These are phyloP conservation scores for Pagetopsis macropterus DNA, from an alignment of 2,797 vertebrate species.

Conservation along the genomic window DNA sequence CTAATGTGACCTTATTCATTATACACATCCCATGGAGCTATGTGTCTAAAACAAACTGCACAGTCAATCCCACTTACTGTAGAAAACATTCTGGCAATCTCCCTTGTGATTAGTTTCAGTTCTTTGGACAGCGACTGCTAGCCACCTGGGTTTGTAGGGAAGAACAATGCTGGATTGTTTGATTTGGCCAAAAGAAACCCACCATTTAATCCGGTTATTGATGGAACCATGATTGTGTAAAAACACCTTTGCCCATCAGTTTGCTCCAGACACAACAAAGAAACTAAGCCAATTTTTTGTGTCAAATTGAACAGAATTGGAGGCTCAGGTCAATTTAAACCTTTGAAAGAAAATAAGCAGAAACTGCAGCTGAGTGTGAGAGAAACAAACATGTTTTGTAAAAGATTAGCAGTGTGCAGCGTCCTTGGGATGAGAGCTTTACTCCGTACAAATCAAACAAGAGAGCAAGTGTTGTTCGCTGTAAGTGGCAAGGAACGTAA, in stretches of 20 bases:
- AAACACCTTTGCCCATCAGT: slow-evolving; percentile 13
- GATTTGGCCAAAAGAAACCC: neutral
- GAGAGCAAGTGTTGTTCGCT: neutral
- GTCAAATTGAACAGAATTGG: slow-evolving; percentile 34
- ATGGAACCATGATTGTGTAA: slow-evolving; percentile 5
- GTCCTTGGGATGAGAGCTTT: neutral
- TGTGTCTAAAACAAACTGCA: neutral
- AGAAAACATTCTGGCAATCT: too few species aligned
- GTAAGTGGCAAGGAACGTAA: neutral
- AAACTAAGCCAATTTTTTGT: slow-evolving; percentile 13
- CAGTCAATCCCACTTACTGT: neutral
- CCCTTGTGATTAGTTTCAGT: neutral
- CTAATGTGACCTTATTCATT: slow-evolving; percentile 2
- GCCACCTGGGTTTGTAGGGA: neutral
- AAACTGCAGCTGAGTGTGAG: slow-evolving; percentile 2
- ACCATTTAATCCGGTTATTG: slow-evolving; percentile 16
- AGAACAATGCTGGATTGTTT: slow-evolving; percentile 1
- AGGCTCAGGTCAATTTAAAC: slow-evolving; percentile 14
- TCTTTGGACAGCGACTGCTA: neutral
- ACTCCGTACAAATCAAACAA: slow-evolving; percentile 2
- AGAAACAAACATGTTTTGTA: slow-evolving; percentile 23
- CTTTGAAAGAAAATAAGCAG: slow-evolving; percentile 8
- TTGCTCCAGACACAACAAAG: slow-evolving; percentile 26
- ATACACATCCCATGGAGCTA: slow-evolving; percentile 6
- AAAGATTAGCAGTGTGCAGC: neutral